Percentiles rank a stretch among this genome's conserved stretches.
These are phyloP conservation scores for Colletes collaris DNA, from an alignment of 2,888 invertebrate genomes.

Conservation along the genomic window DNA sequence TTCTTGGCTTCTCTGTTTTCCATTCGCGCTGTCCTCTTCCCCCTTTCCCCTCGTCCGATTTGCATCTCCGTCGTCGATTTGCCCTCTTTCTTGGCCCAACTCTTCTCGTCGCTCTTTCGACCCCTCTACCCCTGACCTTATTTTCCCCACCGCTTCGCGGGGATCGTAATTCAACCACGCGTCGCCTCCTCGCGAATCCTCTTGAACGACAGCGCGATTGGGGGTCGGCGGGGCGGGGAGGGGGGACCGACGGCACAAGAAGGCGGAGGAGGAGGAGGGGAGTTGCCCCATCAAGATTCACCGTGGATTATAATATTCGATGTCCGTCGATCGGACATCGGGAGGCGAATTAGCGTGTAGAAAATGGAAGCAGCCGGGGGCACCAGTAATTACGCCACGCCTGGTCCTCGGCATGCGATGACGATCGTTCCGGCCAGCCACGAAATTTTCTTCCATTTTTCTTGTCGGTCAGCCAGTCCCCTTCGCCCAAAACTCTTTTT, in stretches of 20 bases:
- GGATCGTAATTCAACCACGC: slow-evolving; percentile 51
- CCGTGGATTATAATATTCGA: slow-evolving; percentile 69
- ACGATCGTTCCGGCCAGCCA: slow-evolving; percentile 22
- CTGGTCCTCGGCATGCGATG: slow-evolving; percentile 36
- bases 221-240: slow-evolving; percentile 15
- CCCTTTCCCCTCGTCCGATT: slow-evolving; percentile 29
- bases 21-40: slow-evolving; percentile 53
- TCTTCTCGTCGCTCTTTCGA: slow-evolving; percentile 39
- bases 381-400: slow-evolving; percentile 59
- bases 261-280: slow-evolving; percentile 62
- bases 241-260: slow-evolving; percentile 1
- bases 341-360: slow-evolving; percentile 65
- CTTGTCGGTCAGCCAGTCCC: neutral
- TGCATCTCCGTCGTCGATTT: slow-evolving; percentile 33
- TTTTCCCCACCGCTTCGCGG: slow-evolving; percentile 65
- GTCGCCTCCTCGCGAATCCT: slow-evolving; percentile 54
- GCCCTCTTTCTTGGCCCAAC: slow-evolving; percentile 32
- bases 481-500: neutral
- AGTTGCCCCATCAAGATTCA: slow-evolving; percentile 63
- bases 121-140: slow-evolving; percentile 66
- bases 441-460: slow-evolving; percentile 4
- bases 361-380: slow-evolving; percentile 66
- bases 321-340: slow-evolving; percentile 65
- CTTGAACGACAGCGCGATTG: slow-evolving; percentile 28
- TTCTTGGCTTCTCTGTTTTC: slow-evolving; percentile 55